Base-by-base conservation (phyloP, 2,113 vertebrate species). In the Oncorhynchus keta region DNA sequence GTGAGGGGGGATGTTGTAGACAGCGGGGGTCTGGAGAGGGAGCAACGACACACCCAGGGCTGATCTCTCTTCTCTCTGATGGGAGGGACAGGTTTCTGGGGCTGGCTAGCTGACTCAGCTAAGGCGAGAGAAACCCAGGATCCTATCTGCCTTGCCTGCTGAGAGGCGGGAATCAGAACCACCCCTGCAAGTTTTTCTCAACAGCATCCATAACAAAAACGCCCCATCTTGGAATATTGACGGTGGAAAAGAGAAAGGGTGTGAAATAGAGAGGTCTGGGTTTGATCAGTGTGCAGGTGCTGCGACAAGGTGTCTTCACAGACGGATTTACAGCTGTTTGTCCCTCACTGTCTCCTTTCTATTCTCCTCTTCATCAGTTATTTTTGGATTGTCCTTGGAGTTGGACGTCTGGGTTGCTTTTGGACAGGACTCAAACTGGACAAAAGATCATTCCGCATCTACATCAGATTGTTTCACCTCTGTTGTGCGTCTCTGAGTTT, bases 281-380 rank as follows among this genome's bases (percentile, higher is more conserved):
- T n/a, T 68, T 28, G 18, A 32, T 68, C 32, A n/a, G 13, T 68
- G 67, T 9, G 67, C 28, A 68, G 67, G 32, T 32, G 67, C 16
- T 68, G 67, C 30, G 67, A 45, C 28, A 68, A 30, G 66, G 30
- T 18, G 24, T 39, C 20, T 64, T 64, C 4, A 13, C 70, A 45
- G 39, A 45, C 77, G 88, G 91, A 89, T 91, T 91, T 79, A 85
- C 78, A 81, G 75, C 81, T 45, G 39, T 45, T 3, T 11, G 67
- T 64, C 72, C 14, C 75, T 72, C 49, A 45, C 69, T 8, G 28
- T 20, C 72, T 30, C 55, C 57, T 14, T 55, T 55, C 51, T 55
- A 35, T 76, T 70, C n/a, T 82, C 12, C 76, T 81, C 72, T 75
- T 90, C 86, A 90, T 88, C 90, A 88, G 85, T 86, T 49, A 1